Percentiles rank a stretch among this genome's conserved stretches.
phyloP scores from a whole-genome alignment of 1,140 invertebrate species.

The Hyposmocoma kahamanoa region DNA sequence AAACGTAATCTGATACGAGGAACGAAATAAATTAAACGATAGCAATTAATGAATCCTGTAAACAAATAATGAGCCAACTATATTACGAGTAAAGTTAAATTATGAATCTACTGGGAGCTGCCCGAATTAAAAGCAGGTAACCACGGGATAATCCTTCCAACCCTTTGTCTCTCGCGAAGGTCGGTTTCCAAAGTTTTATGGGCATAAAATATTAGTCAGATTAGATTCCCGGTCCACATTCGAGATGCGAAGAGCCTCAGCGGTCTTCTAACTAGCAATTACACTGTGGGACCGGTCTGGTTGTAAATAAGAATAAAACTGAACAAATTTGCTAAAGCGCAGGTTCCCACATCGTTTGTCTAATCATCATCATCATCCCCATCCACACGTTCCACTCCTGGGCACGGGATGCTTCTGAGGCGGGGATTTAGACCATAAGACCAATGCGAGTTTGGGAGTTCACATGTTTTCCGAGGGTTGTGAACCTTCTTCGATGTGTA shows the following conservation, averaged over 20 bases:
- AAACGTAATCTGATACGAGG: background rate
- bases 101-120: slow-evolving; percentile 24
- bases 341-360: too few species aligned
- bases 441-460: too few species aligned
- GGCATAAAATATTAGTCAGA: slow-evolving; percentile 21
- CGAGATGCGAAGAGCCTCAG: slow-evolving; percentile 2
- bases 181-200: slow-evolving; percentile 20
- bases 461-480: too few species aligned
- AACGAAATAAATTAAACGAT: background rate
- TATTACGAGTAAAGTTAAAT: slow-evolving; percentile 26
- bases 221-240: slow-evolving; percentile 17
- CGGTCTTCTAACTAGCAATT: background rate
- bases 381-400: too few species aligned
- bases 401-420: too few species aligned
- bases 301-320: background rate
- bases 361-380: too few species aligned
- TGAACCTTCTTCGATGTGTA: too few species aligned
- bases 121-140: slow-evolving; percentile 27
- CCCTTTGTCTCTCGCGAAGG: slow-evolving; percentile 22
- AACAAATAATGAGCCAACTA: slow-evolving; percentile 14
- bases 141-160: slow-evolving; percentile 21
- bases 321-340: too few species aligned
- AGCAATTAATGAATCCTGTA: slow-evolving; percentile 11
- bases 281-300: background rate
- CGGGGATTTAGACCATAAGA: too few species aligned